These are phyloP conservation scores for Aporophyla nigra DNA, from an alignment of 2,888 invertebrate genomes.

Conservation along the genomic window DNA sequence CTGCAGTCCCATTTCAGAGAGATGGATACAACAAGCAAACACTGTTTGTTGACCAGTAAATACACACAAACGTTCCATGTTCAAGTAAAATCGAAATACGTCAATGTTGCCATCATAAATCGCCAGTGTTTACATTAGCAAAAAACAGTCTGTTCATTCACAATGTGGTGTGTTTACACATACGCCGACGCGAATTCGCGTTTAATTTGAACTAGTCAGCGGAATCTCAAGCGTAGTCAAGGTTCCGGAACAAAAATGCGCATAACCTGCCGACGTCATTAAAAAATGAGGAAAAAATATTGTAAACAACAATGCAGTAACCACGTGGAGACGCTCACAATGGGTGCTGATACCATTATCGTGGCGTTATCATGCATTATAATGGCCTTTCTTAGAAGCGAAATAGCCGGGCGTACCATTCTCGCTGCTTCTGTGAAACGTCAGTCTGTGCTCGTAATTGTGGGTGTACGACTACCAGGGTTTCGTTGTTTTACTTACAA, in stretches of 20 bases:
- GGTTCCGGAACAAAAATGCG: slow-evolving; percentile 54
- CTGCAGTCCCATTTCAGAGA: neutral
- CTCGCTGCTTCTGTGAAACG: slow-evolving; percentile 84
- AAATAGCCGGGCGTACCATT: slow-evolving; percentile 81
- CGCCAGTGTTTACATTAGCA: slow-evolving; percentile 52
- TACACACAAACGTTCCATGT: slow-evolving; percentile 25
- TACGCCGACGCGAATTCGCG: slow-evolving; percentile 37
- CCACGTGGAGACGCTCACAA: slow-evolving; percentile 72
- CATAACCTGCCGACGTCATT: slow-evolving; percentile 49
- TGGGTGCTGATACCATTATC: slow-evolving; percentile 83
- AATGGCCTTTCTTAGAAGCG: slow-evolving; percentile 82
- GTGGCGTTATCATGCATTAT: slow-evolving; percentile 83
- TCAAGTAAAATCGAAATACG: slow-evolving; percentile 46
- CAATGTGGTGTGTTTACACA: slow-evolving; percentile 53
- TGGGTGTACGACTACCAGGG: slow-evolving; percentile 58
- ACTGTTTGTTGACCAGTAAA: slow-evolving; percentile 34
- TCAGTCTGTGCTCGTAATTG: slow-evolving; percentile 77
- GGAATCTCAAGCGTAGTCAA: slow-evolving; percentile 56
- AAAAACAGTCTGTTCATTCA: slow-evolving; percentile 64
- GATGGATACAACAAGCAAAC: slow-evolving; percentile 25
- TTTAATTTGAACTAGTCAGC: slow-evolving; percentile 56
- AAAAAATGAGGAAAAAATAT: slow-evolving; percentile 65
- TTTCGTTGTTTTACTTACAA: slow-evolving; percentile 61
- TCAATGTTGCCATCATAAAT: slow-evolving; percentile 57
- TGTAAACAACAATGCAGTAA: slow-evolving; percentile 68